A percentile compares a stretch with the other conserved stretches of the same genome.
phyloP scores from a whole-genome alignment of 2,888 invertebrate species.

The Colletes collaris region DNA sequence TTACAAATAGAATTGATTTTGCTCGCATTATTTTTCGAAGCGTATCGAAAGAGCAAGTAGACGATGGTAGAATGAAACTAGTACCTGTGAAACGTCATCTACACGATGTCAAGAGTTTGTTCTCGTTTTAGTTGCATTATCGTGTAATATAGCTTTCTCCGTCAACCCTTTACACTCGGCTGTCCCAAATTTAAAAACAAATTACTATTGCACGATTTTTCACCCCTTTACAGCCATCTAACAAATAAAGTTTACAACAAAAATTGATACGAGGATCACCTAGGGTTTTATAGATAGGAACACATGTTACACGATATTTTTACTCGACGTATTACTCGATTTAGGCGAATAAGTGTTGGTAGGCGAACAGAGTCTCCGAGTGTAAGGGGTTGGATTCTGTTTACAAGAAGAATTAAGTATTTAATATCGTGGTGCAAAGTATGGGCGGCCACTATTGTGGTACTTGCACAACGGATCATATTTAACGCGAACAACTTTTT shows the following conservation, averaged over 20 bases:
- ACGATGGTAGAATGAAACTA: constrained; percentile 6
- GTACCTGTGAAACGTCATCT: constrained; percentile 46
- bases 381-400: background rate
- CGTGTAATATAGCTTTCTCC: constrained; percentile 9
- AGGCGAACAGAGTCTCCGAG: too few relatives aligned
- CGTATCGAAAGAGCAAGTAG: background rate
- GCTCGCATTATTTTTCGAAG: constrained; percentile 1
- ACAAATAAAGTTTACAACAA: too few relatives aligned
- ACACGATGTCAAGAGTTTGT: constrained; percentile 21
- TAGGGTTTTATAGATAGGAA: too few relatives aligned
- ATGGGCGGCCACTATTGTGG: constrained; percentile 19
- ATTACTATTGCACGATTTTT: too few relatives aligned
- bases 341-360: too few relatives aligned
- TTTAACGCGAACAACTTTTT: constrained; percentile 17
- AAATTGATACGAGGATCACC: too few relatives aligned
- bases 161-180: background rate
- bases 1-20: constrained; percentile 26
- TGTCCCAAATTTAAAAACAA: too few relatives aligned
- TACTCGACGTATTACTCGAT: too few relatives aligned
- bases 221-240: too few relatives aligned
- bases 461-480: constrained; percentile 34
- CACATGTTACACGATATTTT: too few relatives aligned
- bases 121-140: background rate
- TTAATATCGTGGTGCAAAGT: background rate
- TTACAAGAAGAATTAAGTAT: constrained; percentile 4